Percentiles rank a stretch among this genome's conserved stretches.
These are phyloP conservation scores for Trilocha varians DNA, from an alignment of 2,888 invertebrate genomes.

Conservation along the genomic window DNA sequence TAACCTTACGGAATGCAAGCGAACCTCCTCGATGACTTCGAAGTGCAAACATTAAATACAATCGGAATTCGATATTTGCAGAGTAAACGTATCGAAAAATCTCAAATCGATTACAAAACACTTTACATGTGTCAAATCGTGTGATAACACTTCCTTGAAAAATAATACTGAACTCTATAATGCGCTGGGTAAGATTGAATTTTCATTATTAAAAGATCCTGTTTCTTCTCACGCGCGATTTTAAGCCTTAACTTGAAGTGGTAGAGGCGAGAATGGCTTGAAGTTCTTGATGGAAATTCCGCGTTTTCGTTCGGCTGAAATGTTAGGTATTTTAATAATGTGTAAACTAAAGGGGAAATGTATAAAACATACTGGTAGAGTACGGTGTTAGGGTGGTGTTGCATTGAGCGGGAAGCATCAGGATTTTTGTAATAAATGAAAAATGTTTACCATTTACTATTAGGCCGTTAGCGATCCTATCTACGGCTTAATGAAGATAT, in stretches of 20 bases:
- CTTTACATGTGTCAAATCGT: slow-evolving; percentile 15
- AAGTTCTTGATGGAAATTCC: neutral
- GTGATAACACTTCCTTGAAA: slow-evolving; percentile 17
- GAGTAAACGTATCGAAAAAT: slow-evolving; percentile 17
- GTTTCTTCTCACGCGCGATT: neutral
- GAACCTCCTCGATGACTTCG: neutral
- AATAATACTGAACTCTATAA: neutral
- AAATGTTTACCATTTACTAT: too few species aligned
- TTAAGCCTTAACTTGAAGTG: neutral
- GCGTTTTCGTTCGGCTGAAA: slow-evolving; percentile 11
- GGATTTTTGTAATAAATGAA: too few species aligned
- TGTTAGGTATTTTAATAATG: slow-evolving; percentile 29
- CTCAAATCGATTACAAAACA: slow-evolving; percentile 23
- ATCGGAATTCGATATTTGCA: neutral
- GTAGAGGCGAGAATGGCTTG: slow-evolving; percentile 1
- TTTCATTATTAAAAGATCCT: neutral
- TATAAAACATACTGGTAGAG: slow-evolving; percentile 15
- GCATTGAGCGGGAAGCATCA: neutral
- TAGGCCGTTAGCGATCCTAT: too few species aligned
- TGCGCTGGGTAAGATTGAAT: neutral
- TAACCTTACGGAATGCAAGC: too few species aligned
- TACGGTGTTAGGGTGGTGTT: slow-evolving; percentile 9
- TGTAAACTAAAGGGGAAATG: slow-evolving; percentile 23
- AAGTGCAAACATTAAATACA: neutral
- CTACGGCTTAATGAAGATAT: too few species aligned